Evolutionary conservation across 2,113 vertebrate genomes (phyloP).

Genomic region (Accipiter cooperii): DNA sequence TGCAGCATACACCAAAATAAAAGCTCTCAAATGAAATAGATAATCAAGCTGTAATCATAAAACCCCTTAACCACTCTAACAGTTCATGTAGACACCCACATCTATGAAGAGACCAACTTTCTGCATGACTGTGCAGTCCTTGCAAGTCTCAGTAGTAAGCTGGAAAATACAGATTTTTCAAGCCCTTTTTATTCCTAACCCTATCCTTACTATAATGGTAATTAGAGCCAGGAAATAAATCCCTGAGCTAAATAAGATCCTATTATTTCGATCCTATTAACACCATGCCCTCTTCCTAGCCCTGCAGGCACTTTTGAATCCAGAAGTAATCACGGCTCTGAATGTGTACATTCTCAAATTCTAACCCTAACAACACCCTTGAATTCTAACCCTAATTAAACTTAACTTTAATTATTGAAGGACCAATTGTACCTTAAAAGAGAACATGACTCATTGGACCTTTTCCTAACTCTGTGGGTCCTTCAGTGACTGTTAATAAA

Average conservation of each 20-base stretch:
- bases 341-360: slow-evolving; percentile 17
- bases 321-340: slow-evolving; percentile 1
- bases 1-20: background rate
- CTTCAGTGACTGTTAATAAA: background rate
- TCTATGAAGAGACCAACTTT: background rate
- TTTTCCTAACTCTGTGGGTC: background rate
- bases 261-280: slow-evolving; percentile 56
- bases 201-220: background rate
- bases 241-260: slow-evolving; percentile 31
- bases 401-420: slow-evolving; percentile 42
- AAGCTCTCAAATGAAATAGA: background rate
- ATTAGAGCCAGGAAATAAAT: slow-evolving; percentile 48
- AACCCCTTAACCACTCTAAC: background rate
- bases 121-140: background rate
- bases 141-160: background rate
- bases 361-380: background rate
- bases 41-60: background rate
- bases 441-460: background rate
- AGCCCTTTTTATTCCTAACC: background rate
- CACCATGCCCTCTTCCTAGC: slow-evolving; percentile 21
- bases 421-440: background rate
- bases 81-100: background rate
- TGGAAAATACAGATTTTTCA: background rate
- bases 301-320: slow-evolving; percentile 35
- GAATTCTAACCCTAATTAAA: slow-evolving; percentile 42